A percentile compares a stretch with the other conserved stretches of the same genome.
Evolutionary conservation across 2,888 invertebrate species (phyloP).

Genomic region (Quadroppia sp.): DNA sequence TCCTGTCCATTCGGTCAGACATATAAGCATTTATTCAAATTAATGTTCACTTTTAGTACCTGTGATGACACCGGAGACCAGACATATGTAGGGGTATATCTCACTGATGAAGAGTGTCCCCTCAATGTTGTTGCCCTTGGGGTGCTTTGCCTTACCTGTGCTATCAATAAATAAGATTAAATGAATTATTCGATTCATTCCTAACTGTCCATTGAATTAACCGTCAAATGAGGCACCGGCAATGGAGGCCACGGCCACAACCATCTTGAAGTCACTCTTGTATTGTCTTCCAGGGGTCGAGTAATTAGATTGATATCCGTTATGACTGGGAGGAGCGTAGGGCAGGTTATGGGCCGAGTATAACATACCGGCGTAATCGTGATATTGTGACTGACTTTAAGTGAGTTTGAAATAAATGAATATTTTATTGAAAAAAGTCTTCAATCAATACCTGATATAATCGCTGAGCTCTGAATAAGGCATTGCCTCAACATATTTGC

Average conservation of each 20-base stretch:
- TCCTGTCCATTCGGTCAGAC: neutral
- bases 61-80: neutral
- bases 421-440: neutral
- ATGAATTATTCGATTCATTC: too few relatives aligned
- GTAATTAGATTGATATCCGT: neutral
- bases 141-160: neutral
- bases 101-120: constrained; percentile 10
- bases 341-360: neutral
- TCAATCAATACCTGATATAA: neutral
- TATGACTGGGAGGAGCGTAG: neutral
- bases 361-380: neutral
- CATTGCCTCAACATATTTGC: neutral
- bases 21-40: neutral
- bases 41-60: too few relatives aligned
- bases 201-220: neutral
- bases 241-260: neutral
- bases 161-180: neutral
- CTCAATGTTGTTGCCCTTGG: neutral
- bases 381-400: neutral
- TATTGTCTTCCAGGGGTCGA: neutral
- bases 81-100: neutral
- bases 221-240: neutral
- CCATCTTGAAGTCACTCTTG: neutral
- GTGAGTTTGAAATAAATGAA: neutral
- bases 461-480: constrained; percentile 4